These are phyloP conservation scores for Leptogaster cylindrica DNA, from an alignment of 2,888 invertebrate genomes.

Conservation along the genomic window DNA sequence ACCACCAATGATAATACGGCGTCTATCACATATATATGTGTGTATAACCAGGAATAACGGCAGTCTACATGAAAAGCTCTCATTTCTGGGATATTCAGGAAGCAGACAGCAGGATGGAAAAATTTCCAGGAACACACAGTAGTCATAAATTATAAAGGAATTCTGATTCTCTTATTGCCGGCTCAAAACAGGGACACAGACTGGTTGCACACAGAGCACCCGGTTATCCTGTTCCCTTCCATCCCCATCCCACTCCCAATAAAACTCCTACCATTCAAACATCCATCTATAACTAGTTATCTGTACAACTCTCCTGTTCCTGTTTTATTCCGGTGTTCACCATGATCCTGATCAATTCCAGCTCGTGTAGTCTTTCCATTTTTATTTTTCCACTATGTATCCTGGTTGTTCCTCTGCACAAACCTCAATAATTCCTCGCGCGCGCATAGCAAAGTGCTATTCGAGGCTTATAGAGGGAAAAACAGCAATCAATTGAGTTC, in stretches of 20 bases:
- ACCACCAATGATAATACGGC: conserved; percentile 7
- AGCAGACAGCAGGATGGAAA: conserved; percentile 47
- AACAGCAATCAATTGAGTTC: conserved; percentile 47
- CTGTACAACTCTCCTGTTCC: conserved; percentile 27
- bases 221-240: conserved; percentile 3
- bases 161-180: conserved; percentile 40
- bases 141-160: conserved; percentile 51
- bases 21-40: background rate
- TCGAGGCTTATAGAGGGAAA: conserved; percentile 43
- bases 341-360: conserved; percentile 43
- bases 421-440: conserved; percentile 40
- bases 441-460: conserved; percentile 43
- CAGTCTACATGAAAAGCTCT: conserved; percentile 15
- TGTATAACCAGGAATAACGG: background rate
- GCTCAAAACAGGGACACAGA: conserved; percentile 28
- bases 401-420: conserved; percentile 40
- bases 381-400: conserved; percentile 36
- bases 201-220: conserved; percentile 25
- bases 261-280: too few relatives aligned
- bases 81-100: conserved; percentile 39
- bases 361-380: conserved; percentile 40
- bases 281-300: conserved; percentile 11
- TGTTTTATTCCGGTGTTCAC: conserved; percentile 46
- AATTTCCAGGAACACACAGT: conserved; percentile 48
- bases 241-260: too few relatives aligned